Percentiles rank a stretch among this genome's conserved stretches.
Evolutionary conservation across 2,888 invertebrate genomes (phyloP).

Genomic region (Siphonodentalium dalli): DNA sequence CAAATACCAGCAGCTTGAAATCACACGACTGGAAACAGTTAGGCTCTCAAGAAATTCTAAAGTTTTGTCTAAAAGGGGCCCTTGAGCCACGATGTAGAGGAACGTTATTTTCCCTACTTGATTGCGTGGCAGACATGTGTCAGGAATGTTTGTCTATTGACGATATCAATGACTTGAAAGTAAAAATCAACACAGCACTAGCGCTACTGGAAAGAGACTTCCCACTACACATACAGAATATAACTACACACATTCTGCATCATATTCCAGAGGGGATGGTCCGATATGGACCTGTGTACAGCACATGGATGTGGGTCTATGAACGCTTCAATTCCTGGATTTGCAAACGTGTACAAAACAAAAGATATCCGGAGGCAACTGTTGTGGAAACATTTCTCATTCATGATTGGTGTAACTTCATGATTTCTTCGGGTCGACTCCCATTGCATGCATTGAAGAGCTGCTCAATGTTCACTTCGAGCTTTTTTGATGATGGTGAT

Average conservation of each 20-base stretch:
- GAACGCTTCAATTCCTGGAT: conserved; percentile 13
- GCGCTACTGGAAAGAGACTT: conserved; percentile 5
- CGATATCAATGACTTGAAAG: conserved; percentile 1
- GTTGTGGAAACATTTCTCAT: conserved; percentile 9
- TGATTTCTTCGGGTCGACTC: conserved; percentile 1
- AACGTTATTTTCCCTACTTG: conserved; percentile 8
- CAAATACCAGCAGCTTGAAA: not conserved
- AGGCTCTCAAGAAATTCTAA: not conserved
- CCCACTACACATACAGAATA: too few species aligned
- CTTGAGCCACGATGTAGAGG: not conserved
- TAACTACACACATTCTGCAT: not conserved
- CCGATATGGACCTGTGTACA: conserved; percentile 6
- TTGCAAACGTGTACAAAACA: conserved; percentile 7
- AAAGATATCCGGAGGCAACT: conserved; percentile 9
- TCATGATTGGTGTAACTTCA: conserved; percentile 3
- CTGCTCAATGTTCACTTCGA: too few species aligned
- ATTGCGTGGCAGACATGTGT: conserved; percentile 2
- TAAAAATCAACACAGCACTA: conserved; percentile 1
- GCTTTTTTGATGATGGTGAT: too few species aligned
- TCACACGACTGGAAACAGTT: conserved; percentile 9
- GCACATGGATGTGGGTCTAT: conserved; percentile 11
- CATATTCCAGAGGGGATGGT: not conserved
- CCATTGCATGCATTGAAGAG: too few species aligned
- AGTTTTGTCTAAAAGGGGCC: not conserved
- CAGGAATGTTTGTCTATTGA: not conserved